Evolutionary conservation across 35 echinoderm and acorn worm species (phyloP).

Genomic region (Apostichopus parvimensis): DNA sequence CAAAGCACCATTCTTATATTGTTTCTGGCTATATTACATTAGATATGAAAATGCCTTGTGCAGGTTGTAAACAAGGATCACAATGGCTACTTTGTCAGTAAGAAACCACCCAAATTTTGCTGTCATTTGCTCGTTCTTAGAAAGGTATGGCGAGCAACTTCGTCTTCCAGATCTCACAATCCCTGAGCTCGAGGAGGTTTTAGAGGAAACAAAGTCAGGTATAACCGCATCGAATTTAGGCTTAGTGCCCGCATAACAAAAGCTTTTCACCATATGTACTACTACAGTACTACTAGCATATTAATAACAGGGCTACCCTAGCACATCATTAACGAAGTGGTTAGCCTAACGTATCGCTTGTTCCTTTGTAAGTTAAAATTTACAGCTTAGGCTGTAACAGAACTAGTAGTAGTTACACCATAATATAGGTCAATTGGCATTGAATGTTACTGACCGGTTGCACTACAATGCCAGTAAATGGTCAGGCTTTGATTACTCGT

Average conservation of each 20-base stretch:
- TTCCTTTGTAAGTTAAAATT: too few species aligned
- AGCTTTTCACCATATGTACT: background rate
- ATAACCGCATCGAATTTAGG: background rate
- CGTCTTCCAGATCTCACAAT: slow-evolving; percentile 85
- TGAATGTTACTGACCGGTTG: too few species aligned
- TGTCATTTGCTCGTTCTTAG: slow-evolving; percentile 82
- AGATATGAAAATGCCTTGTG: background rate
- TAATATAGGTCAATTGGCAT: too few species aligned
- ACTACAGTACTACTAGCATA: too few species aligned
- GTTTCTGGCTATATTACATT: background rate
- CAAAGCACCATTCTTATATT: too few species aligned
- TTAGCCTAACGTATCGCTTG: too few species aligned
- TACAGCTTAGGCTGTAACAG: too few species aligned
- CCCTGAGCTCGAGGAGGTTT: slow-evolving; percentile 68
- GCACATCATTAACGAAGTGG: too few species aligned
- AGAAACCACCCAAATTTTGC: slow-evolving; percentile 79
- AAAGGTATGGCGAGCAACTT: slow-evolving; percentile 80
- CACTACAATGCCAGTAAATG: too few species aligned
- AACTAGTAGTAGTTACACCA: too few species aligned
- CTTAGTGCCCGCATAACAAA: background rate
- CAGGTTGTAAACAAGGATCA: slow-evolving; percentile 2
- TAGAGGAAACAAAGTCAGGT: slow-evolving; percentile 72
- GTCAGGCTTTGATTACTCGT: too few species aligned
- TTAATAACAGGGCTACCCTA: too few species aligned
- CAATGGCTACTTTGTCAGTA: slow-evolving; percentile 69